These are phyloP conservation scores for Struthio camelus DNA, from an alignment of 2,113 vertebrate genomes.

Conservation along the genomic window DNA sequence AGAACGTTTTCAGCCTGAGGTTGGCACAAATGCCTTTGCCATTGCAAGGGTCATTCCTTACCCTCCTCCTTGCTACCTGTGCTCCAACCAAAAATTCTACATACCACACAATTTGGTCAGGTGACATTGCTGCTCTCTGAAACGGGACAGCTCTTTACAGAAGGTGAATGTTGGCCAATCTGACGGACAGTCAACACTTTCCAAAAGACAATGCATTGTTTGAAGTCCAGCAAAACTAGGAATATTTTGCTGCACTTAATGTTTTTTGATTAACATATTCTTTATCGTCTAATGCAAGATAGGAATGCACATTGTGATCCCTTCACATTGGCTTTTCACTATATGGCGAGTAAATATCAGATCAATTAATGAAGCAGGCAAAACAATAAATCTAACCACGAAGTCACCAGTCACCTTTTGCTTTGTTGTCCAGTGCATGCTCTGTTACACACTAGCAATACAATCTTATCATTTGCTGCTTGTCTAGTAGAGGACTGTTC, in stretches of 20 bases:
- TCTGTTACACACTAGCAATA: conserved; percentile 94
- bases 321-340: background rate
- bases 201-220: background rate
- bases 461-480: conserved; percentile 84
- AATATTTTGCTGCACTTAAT: background rate
- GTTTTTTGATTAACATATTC: background rate
- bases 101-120: background rate
- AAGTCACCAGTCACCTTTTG: conserved; percentile 82
- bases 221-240: background rate
- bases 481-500: conserved; percentile 78
- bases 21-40: background rate
- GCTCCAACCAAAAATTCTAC: background rate
- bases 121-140: background rate
- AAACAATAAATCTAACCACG: background rate
- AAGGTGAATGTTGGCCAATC: background rate
- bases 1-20: background rate
- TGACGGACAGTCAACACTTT: background rate
- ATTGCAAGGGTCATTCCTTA: background rate
- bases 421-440: conserved; percentile 94
- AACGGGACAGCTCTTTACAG: background rate
- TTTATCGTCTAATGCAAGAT: background rate
- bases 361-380: background rate
- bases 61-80: no score
- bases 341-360: background rate
- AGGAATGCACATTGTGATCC: background rate